Evolutionary conservation across 2,888 invertebrate species (phyloP).

Genomic region (Philereme vetulata): DNA sequence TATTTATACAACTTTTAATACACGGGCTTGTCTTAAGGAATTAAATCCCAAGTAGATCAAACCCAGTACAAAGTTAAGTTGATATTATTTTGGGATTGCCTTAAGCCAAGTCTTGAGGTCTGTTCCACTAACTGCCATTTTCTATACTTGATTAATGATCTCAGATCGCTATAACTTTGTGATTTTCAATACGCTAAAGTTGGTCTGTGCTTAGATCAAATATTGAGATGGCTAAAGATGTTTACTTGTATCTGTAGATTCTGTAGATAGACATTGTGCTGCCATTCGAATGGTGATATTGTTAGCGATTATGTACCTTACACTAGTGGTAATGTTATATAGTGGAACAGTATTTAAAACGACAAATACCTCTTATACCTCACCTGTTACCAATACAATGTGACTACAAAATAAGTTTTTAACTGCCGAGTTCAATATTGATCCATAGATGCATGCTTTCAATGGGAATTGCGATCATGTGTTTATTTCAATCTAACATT

Average conservation of each 20-base stretch:
- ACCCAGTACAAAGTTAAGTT: conserved; percentile 25
- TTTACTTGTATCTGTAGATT: neutral
- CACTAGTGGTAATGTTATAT: conserved; percentile 40
- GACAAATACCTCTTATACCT: conserved; percentile 61
- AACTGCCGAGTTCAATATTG: neutral
- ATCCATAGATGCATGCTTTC: neutral
- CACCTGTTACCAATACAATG: conserved; percentile 59
- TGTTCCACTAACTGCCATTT: conserved; percentile 32
- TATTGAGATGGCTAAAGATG: neutral
- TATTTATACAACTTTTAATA: conserved; percentile 23
- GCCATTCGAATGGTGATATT: conserved; percentile 26
- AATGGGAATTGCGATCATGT: too few relatives aligned
- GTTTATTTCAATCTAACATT: too few relatives aligned
- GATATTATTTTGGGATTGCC: conserved; percentile 9
- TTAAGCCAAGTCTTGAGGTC: conserved; percentile 19
- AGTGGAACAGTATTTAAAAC: conserved; percentile 62
- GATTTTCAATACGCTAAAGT: too few relatives aligned
- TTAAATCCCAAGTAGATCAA: conserved; percentile 20
- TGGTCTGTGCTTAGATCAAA: too few relatives aligned
- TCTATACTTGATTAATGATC: too few relatives aligned
- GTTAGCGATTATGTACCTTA: conserved; percentile 34
- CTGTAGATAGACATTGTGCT: conserved; percentile 28
- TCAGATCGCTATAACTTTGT: too few relatives aligned
- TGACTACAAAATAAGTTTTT: conserved; percentile 5
- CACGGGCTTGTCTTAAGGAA: conserved; percentile 13